phyloP scores from a whole-genome alignment of 2,113 vertebrate species.

The Rhabdomys dilectus region DNA sequence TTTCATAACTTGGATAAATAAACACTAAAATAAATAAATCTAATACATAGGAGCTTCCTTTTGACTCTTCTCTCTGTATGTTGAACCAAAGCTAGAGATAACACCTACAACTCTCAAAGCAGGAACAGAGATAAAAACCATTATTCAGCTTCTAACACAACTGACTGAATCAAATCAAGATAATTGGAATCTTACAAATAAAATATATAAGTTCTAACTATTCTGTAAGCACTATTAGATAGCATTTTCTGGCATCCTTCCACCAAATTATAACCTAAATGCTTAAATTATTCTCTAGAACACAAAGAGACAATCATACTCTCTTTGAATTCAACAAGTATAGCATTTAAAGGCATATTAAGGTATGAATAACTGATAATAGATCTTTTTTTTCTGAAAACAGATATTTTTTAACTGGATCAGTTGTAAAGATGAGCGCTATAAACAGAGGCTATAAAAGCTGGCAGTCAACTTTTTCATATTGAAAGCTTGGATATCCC shows the following conservation, averaged over 20 bases:
- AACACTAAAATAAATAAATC: conserved; percentile 63
- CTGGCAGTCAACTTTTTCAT: background rate
- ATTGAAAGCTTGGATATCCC: background rate
- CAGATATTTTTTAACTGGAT: background rate
- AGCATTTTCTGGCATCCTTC: background rate
- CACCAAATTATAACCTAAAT: background rate
- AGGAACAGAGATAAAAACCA: background rate
- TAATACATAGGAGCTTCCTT: conserved; percentile 56
- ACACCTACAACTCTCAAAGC: background rate
- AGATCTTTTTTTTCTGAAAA: background rate
- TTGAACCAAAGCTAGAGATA: conserved; percentile 45
- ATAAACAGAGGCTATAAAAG: background rate
- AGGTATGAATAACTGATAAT: background rate
- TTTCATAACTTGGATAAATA: conserved; percentile 79
- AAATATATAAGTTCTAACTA: background rate
- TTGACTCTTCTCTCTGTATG: conserved; percentile 61
- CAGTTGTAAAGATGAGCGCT: background rate
- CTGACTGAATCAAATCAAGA: background rate
- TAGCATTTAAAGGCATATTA: background rate
- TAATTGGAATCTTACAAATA: background rate
- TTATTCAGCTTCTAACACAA: background rate
- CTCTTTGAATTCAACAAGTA: background rate
- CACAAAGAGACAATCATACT: background rate
- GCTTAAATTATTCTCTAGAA: background rate
- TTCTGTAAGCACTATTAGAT: background rate